A percentile compares a stretch with the other conserved stretches of the same genome.
phyloP scores from a whole-genome alignment of 2,797 vertebrate species.

The Pseudochaenichthys georgianus region DNA sequence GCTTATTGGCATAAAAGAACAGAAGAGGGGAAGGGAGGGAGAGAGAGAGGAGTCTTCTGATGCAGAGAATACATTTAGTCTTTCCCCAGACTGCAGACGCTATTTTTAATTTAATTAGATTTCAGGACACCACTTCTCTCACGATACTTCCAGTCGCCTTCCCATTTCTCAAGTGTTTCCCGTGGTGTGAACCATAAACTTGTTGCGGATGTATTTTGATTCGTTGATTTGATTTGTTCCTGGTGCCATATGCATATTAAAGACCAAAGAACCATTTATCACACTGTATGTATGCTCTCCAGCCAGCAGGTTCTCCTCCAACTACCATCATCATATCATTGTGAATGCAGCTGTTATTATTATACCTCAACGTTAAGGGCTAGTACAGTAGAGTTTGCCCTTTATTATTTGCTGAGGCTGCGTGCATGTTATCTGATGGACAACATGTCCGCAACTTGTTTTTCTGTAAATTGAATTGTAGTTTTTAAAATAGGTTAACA shows the following conservation, averaged over 20 bases:
- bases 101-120: slow-evolving; percentile 81
- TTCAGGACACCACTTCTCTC: slow-evolving; percentile 71
- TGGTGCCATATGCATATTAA: slow-evolving; percentile 22
- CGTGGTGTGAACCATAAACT: slow-evolving; percentile 23
- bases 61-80: slow-evolving; percentile 66
- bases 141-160: slow-evolving; percentile 53
- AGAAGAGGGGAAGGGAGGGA: slow-evolving; percentile 3
- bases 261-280: slow-evolving; percentile 3
- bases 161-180: slow-evolving; percentile 62
- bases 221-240: not conserved
- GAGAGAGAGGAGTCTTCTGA: slow-evolving; percentile 41
- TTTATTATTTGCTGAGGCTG: not conserved
- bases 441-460: not conserved
- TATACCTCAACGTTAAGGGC: not conserved
- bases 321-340: not conserved
- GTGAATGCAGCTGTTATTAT: slow-evolving; percentile 11
- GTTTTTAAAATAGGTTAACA: not conserved
- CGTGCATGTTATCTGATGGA: not conserved
- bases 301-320: not conserved
- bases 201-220: slow-evolving; percentile 16
- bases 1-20: slow-evolving; percentile 33
- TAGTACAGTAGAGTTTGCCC: not conserved
- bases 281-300: not conserved
- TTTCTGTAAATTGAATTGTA: not conserved
- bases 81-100: slow-evolving; percentile 63